A percentile compares a stretch with the other conserved stretches of the same genome.
phyloP scores from a whole-genome alignment of 2,797 vertebrate genomes.

The Cynopterus sphinx region DNA sequence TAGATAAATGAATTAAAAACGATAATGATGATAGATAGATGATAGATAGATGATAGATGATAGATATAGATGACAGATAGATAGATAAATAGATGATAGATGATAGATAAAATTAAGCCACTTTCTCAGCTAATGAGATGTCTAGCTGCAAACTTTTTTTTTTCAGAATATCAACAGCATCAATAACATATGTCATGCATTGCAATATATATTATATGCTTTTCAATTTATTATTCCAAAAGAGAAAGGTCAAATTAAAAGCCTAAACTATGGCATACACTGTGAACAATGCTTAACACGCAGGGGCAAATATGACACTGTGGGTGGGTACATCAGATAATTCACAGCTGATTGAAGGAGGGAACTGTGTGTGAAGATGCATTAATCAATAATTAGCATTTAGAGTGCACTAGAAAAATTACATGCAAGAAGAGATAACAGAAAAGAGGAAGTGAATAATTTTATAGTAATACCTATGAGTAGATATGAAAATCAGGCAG shows the following conservation, averaged over 20 bases:
- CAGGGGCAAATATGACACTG: background rate
- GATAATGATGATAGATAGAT: background rate
- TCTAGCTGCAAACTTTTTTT: background rate
- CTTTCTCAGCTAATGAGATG: background rate
- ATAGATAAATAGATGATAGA: background rate
- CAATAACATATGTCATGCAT: background rate
- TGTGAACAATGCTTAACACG: background rate
- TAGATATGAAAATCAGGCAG: background rate
- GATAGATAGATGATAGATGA: background rate
- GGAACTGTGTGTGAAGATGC: background rate
- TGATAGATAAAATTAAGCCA: background rate
- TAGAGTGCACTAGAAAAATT: background rate
- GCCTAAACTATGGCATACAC: background rate
- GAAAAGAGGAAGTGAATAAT: background rate
- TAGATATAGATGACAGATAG: background rate
- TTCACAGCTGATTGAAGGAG: background rate
- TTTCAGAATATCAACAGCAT: background rate
- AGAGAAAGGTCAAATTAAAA: background rate
- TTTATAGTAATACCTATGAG: background rate
- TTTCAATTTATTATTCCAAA: background rate
- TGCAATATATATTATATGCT: background rate
- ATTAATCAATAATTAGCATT: background rate
- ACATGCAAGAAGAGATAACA: background rate
- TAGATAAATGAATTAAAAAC: background rate
- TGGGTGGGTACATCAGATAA: background rate